These are phyloP conservation scores for Microvelia longipes DNA, from an alignment of 1,140 invertebrate species.

Conservation along the genomic window DNA sequence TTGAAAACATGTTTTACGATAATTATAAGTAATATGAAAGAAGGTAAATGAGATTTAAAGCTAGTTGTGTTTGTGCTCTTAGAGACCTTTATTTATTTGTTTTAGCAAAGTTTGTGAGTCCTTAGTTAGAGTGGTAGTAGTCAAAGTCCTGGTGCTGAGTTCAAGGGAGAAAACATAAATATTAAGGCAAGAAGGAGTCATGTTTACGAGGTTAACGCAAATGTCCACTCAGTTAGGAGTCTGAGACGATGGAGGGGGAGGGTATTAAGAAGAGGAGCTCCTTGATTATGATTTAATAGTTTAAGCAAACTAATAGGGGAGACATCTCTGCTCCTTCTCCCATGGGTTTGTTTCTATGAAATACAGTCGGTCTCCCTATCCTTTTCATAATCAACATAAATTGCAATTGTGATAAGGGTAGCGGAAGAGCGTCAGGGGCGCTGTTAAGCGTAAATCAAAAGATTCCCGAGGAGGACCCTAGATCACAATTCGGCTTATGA, in stretches of 20 bases:
- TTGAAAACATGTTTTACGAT: too few species aligned
- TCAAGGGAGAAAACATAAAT: not conserved
- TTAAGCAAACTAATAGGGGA: not conserved
- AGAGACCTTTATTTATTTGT: not conserved
- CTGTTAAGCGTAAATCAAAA: not conserved
- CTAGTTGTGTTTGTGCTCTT: too few species aligned
- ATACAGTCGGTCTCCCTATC: not conserved
- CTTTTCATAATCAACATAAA: not conserved
- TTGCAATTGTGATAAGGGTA: not conserved
- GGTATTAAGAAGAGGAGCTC: not conserved
- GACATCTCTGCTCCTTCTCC: too few species aligned
- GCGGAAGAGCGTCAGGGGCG: not conserved
- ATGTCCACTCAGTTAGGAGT: not conserved
- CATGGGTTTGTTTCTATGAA: not conserved
- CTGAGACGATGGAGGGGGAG: not conserved
- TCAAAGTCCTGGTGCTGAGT: too few species aligned
- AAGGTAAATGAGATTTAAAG: too few species aligned
- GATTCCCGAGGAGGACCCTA: not conserved
- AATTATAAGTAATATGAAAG: too few species aligned
- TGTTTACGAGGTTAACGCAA: not conserved
- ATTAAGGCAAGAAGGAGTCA: not conserved
- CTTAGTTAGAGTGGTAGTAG: too few species aligned
- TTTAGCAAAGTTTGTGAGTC: not conserved
- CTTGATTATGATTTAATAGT: not conserved
- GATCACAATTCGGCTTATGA: not conserved